phyloP scores from a whole-genome alignment of 35 echinoderm and acorn worm species.

The Ophioderma brevispina region DNA sequence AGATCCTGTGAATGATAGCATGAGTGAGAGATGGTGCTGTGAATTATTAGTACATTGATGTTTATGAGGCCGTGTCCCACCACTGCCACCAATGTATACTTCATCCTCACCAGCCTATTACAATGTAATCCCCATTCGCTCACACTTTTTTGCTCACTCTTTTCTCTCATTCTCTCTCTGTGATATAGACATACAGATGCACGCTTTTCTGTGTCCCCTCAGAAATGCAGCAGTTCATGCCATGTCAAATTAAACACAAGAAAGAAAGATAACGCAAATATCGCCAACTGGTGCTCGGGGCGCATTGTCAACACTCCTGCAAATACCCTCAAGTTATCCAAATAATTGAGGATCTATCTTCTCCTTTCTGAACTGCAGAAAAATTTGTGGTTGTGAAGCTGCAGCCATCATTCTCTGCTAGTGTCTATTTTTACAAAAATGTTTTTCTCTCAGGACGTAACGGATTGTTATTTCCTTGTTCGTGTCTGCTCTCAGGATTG shows the following conservation, averaged over 20 bases:
- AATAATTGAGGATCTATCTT: background rate
- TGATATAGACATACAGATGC: background rate
- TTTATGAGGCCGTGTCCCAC: background rate
- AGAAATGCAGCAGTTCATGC: background rate
- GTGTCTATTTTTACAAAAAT: no score
- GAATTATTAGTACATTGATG: background rate
- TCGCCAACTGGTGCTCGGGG: background rate
- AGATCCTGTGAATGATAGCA: background rate
- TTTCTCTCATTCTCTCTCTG: no score
- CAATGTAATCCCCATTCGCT: no score
- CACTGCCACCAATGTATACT: no score
- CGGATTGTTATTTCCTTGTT: no score
- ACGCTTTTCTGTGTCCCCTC: background rate
- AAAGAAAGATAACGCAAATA: background rate
- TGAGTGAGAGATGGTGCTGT: background rate
- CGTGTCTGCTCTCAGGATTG: no score
- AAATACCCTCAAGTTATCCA: constrained; percentile 1
- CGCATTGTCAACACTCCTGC: background rate
- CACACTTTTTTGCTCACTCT: no score
- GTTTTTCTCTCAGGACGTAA: no score
- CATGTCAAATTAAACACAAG: constrained; percentile 2
- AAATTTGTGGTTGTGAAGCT: background rate
- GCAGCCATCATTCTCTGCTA: background rate
- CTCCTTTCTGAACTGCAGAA: background rate
- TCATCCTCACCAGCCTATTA: no score